Percentiles rank a stretch among this genome's conserved stretches.
Conservation (phyloP, 1,140 invertebrate genomes). For the Drosophila azteca region DNA sequence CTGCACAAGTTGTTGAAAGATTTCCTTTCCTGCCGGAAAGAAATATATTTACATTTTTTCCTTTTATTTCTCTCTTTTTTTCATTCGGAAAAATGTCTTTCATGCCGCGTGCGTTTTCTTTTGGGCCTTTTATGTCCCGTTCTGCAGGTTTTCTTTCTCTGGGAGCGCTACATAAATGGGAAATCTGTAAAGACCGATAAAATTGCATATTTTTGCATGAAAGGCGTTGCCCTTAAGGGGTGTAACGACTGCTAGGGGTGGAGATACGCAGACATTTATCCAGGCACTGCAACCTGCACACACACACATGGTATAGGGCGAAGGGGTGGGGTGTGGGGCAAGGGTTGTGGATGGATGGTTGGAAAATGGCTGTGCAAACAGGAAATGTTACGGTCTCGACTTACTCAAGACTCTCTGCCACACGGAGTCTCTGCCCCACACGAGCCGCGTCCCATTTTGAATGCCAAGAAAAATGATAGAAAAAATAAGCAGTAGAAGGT, state of each 20-base stretch:
- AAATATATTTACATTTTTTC: conserved; percentile 80
- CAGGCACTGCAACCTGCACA: conserved; percentile 34
- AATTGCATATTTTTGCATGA: conserved; percentile 82
- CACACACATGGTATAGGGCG: conserved; percentile 4
- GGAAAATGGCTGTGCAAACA: conserved; percentile 75
- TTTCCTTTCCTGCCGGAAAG: conserved; percentile 56
- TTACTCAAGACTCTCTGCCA: conserved; percentile 39
- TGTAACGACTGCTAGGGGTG: background rate
- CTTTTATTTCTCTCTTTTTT: conserved; percentile 23
- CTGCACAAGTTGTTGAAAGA: conserved; percentile 42
- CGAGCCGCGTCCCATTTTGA: too few relatives aligned
- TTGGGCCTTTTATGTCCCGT: conserved; percentile 26
- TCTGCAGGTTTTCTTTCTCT: conserved; percentile 18
- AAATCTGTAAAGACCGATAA: conserved; percentile 82
- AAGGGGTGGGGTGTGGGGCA: conserved; percentile 1
- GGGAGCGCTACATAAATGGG: conserved; percentile 16
- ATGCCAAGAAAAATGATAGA: conserved; percentile 45
- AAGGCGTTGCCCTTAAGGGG: conserved; percentile 50
- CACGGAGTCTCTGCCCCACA: background rate
- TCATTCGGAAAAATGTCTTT: conserved; percentile 74
- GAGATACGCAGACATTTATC: conserved; percentile 54
- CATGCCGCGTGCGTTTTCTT: conserved; percentile 49
- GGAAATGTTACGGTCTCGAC: conserved; percentile 64
- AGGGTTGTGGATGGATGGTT: conserved; percentile 23
- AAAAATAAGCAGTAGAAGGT: conserved; percentile 26